Evolutionary conservation across 1,140 invertebrate genomes (phyloP).

Genomic region (Leptinotarsa defecta): DNA sequence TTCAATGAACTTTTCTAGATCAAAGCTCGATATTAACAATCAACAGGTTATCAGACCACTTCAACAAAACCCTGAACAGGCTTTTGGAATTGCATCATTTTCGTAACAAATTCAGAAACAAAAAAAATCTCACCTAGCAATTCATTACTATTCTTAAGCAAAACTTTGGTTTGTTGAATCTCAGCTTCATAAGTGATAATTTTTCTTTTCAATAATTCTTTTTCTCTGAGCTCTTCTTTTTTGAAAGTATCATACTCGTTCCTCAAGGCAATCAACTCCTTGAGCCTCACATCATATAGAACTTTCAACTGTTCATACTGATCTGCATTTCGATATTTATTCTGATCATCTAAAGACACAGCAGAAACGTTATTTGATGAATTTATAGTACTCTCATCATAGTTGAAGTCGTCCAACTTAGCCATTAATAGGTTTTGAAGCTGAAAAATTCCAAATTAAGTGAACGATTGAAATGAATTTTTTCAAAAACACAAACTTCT

Average conservation of each 20-base stretch:
- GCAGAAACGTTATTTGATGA: conserved; percentile 51
- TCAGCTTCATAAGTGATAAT: conserved; percentile 45
- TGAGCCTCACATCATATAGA: conserved; percentile 53
- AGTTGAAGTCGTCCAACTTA: conserved; percentile 52
- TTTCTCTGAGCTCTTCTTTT: conserved; percentile 41
- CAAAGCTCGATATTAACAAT: too few relatives aligned
- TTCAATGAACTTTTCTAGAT: too few relatives aligned
- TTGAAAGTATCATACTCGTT: conserved; percentile 47
- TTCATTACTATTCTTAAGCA: conserved; percentile 44
- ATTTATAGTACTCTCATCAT: conserved; percentile 54
- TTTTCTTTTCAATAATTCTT: conserved; percentile 45
- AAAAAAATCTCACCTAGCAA: conserved; percentile 41
- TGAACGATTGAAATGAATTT: background rate
- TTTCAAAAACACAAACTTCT: conserved; percentile 43
- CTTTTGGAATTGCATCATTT: too few relatives aligned
- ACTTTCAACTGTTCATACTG: conserved; percentile 53
- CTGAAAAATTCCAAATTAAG: conserved; percentile 30
- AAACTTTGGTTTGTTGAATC: conserved; percentile 42
- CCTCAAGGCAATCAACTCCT: conserved; percentile 49
- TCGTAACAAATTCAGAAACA: too few relatives aligned
- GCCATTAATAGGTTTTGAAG: conserved; percentile 49
- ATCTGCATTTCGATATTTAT: conserved; percentile 46
- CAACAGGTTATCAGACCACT: too few relatives aligned
- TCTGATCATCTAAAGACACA: conserved; percentile 35
- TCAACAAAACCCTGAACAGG: too few relatives aligned